These are phyloP conservation scores for Mormyrus proboscirostris DNA, from an alignment of 2,797 vertebrate genomes.

Conservation along the genomic window DNA sequence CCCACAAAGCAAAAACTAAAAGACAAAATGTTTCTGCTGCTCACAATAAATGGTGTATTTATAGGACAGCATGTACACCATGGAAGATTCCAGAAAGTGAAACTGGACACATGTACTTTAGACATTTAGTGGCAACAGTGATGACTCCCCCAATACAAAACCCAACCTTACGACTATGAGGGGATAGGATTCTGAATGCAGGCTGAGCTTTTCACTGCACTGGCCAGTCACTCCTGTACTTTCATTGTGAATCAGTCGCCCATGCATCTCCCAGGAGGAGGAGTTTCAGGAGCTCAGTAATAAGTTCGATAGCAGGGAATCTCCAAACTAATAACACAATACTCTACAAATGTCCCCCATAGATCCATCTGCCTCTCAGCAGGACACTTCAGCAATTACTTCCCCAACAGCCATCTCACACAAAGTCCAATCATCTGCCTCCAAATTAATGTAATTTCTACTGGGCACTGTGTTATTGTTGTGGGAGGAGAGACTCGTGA, in stretches of 20 bases:
- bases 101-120: neutral
- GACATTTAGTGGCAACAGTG: neutral
- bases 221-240: neutral
- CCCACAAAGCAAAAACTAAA: neutral
- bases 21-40: neutral
- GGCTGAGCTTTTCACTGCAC: neutral
- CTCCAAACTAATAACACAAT: neutral
- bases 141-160: neutral
- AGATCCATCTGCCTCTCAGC: neutral
- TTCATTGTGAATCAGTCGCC: neutral
- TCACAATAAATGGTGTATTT: neutral
- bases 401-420: slow-evolving; percentile 6
- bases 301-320: neutral
- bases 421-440: neutral
- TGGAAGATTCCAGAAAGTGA: neutral
- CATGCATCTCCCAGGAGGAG: neutral
- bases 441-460: slow-evolving; percentile 15
- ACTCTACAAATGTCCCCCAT: neutral
- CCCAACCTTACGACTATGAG: neutral
- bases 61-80: neutral
- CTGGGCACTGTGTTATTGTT: neutral
- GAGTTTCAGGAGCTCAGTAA: neutral
- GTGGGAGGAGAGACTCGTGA: neutral
- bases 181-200: neutral
- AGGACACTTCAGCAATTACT: slow-evolving; percentile 13